These are phyloP conservation scores for Anoura caudifer DNA, from an alignment of 2,113 vertebrate species.

Conservation along the genomic window DNA sequence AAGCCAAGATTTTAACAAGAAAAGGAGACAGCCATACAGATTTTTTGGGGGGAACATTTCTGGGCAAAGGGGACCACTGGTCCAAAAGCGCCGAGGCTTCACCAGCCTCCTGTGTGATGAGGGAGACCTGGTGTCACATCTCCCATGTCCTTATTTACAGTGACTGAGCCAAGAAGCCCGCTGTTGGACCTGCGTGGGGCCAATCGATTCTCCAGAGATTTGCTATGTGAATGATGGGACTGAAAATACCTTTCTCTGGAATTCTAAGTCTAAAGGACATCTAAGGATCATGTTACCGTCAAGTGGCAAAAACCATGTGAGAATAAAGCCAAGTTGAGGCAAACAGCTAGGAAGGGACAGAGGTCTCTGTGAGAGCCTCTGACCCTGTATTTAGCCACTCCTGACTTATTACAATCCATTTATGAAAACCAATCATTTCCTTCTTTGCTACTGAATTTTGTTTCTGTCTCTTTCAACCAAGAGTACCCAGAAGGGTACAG, in stretches of 20 bases:
- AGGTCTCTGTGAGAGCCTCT: neutral
- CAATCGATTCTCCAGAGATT: neutral
- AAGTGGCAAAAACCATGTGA: neutral
- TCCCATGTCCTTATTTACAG: neutral
- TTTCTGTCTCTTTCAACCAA: neutral
- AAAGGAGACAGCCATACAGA: neutral
- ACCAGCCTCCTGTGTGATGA: neutral
- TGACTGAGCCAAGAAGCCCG: neutral
- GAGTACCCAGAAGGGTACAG: neutral
- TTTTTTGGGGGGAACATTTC: neutral
- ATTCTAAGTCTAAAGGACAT: neutral
- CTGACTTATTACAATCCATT: neutral
- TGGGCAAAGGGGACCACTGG: neutral
- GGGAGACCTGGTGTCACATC: neutral
- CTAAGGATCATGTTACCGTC: neutral
- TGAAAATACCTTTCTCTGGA: neutral
- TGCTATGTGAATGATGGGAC: neutral
- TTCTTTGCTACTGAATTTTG: neutral
- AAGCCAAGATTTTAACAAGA: slow-evolving; percentile 1
- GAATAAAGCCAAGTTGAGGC: neutral
- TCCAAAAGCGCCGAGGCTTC: neutral
- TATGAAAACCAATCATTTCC: neutral
- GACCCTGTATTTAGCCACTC: neutral
- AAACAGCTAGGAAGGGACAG: neutral
- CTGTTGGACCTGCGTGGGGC: neutral